These are phyloP conservation scores for Aricia agestis DNA, from an alignment of 1,140 invertebrate species.

Conservation along the genomic window DNA sequence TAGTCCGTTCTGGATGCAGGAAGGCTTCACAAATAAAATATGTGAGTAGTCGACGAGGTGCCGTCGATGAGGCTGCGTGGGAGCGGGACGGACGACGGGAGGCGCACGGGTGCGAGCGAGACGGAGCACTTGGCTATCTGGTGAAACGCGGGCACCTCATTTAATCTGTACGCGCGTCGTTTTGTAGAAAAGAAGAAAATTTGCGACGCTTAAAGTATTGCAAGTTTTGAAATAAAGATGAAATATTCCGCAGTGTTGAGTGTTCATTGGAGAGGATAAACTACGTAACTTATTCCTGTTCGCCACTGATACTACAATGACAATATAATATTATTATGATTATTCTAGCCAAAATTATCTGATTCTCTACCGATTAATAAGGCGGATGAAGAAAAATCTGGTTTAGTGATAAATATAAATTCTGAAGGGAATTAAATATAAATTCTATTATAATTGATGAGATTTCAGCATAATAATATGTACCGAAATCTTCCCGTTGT, in stretches of 20 bases:
- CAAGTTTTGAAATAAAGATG: slow-evolving; percentile 66
- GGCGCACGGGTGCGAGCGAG: slow-evolving; percentile 33
- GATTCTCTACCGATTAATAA: background rate
- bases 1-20: slow-evolving; percentile 68
- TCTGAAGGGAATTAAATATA: too few species aligned
- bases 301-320: too few species aligned
- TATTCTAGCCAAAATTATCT: background rate
- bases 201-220: slow-evolving; percentile 44
- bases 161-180: slow-evolving; percentile 73
- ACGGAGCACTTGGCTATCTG: slow-evolving; percentile 61
- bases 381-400: too few species aligned
- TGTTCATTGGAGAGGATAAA: background rate
- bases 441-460: too few species aligned
- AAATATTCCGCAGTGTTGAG: slow-evolving; percentile 53
- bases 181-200: slow-evolving; percentile 63
- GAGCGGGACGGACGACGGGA: slow-evolving; percentile 41
- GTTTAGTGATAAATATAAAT: too few species aligned
- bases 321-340: too few species aligned
- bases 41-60: slow-evolving; percentile 74
- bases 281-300: background rate
- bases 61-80: slow-evolving; percentile 66
- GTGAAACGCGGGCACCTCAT: slow-evolving; percentile 75
- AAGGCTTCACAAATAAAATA: slow-evolving; percentile 75
- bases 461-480: too few species aligned
- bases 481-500: too few species aligned